These are phyloP conservation scores for Xenus cinereus DNA, from an alignment of 2,113 vertebrate species.

Conservation along the genomic window DNA sequence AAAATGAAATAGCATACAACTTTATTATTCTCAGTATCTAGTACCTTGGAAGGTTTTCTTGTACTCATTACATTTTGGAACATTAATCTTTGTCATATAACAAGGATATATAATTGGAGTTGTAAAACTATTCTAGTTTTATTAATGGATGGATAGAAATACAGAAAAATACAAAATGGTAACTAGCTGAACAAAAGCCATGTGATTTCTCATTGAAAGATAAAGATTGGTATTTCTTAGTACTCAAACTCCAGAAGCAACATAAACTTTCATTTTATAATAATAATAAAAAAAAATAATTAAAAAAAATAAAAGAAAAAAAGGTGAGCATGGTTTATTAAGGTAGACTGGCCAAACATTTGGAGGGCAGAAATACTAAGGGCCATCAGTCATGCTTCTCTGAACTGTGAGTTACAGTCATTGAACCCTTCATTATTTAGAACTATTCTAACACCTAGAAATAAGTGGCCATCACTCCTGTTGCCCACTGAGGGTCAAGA, in stretches of 20 bases:
- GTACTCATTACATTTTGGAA: not conserved
- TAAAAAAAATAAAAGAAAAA: no score
- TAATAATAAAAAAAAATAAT: not conserved
- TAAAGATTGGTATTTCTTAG: not conserved
- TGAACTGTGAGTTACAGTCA: not conserved
- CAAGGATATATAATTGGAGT: not conserved
- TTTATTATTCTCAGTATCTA: not conserved
- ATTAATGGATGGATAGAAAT: not conserved
- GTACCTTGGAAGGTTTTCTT: not conserved
- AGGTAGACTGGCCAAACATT: not conserved
- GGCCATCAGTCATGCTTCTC: not conserved
- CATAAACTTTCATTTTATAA: not conserved
- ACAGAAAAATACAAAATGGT: not conserved
- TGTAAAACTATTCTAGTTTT: not conserved
- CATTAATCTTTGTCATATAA: not conserved
- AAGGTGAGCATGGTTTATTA: fast-evolving
- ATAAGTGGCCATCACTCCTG: not conserved
- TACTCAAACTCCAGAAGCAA: not conserved
- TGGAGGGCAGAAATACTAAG: not conserved
- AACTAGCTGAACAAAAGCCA: not conserved
- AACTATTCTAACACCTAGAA: not conserved
- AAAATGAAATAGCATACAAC: not conserved
- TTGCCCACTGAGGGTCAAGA: not conserved
- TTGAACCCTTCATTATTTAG: not conserved
- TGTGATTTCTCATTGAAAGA: not conserved